Percentiles rank a stretch among this genome's conserved stretches.
These are phyloP conservation scores for Patiria miniata DNA, from an alignment of 35 echinoderm and acorn worm genomes.

Conservation along the genomic window DNA sequence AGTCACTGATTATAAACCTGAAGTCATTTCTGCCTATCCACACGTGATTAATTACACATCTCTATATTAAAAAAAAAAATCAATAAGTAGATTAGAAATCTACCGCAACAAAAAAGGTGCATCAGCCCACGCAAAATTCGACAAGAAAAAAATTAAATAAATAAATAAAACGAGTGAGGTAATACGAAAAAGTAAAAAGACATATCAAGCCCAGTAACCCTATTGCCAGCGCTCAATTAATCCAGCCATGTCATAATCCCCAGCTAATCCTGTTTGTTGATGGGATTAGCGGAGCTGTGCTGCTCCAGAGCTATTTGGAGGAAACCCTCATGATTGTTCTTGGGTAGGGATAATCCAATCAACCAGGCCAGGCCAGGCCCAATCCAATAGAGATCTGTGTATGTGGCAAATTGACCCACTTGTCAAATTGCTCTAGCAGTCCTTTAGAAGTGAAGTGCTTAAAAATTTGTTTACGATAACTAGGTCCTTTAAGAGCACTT, in stretches of 20 bases:
- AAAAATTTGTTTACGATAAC: background rate
- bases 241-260: constrained; percentile 23
- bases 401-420: constrained; percentile 30
- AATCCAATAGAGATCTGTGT: background rate
- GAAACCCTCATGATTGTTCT: constrained; percentile 1
- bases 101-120: background rate
- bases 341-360: constrained; percentile 3
- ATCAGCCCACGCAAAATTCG: background rate
- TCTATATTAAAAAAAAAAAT: background rate
- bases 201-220: background rate
- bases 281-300: background rate
- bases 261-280: constrained; percentile 24
- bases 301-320: background rate
- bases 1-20: too few relatives aligned
- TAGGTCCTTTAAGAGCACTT: background rate
- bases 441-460: background rate
- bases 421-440: background rate
- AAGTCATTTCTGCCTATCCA: too few relatives aligned
- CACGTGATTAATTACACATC: too few relatives aligned
- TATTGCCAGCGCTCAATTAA: constrained; percentile 1
- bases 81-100: background rate
- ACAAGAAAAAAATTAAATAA: too few relatives aligned
- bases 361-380: background rate
- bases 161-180: too few relatives aligned
- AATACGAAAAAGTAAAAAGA: too few relatives aligned